phyloP scores from a whole-genome alignment of 2,888 invertebrate species.

The Stictocephala bisonia region DNA sequence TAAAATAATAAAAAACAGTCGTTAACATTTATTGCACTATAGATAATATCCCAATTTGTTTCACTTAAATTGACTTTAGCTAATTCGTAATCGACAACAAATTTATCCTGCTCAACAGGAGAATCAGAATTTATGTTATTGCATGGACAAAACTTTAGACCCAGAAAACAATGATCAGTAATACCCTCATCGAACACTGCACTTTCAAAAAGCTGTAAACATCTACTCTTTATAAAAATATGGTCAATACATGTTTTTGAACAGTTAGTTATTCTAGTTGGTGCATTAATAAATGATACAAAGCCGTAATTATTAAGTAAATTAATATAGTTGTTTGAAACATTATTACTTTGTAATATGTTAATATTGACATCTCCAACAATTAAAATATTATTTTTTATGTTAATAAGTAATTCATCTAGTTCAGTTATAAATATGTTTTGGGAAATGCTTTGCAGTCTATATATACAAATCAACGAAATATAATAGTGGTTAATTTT shows the following conservation, averaged over 20 bases:
- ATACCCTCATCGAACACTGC: slow-evolving; percentile 5
- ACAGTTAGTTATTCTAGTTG: not conserved
- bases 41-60: not conserved
- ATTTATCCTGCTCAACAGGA: not conserved
- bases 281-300: not conserved
- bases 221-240: not conserved
- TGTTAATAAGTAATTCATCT: not conserved
- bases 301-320: not conserved
- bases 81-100: not conserved
- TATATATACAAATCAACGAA: not conserved
- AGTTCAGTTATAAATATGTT: not conserved
- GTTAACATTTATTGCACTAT: not conserved
- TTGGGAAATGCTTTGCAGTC: not conserved
- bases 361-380: slow-evolving; percentile 1
- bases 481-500: not conserved
- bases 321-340: not conserved
- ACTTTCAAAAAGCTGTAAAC: not conserved
- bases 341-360: not conserved
- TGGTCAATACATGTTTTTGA: slow-evolving; percentile 5
- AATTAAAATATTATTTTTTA: not conserved
- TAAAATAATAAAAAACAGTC: slow-evolving; percentile 3
- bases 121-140: not conserved
- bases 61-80: not conserved
- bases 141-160: not conserved
- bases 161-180: slow-evolving; percentile 7